These are phyloP conservation scores for Dendrolimus punctatus DNA, from an alignment of 1,140 invertebrate genomes.

Conservation along the genomic window DNA sequence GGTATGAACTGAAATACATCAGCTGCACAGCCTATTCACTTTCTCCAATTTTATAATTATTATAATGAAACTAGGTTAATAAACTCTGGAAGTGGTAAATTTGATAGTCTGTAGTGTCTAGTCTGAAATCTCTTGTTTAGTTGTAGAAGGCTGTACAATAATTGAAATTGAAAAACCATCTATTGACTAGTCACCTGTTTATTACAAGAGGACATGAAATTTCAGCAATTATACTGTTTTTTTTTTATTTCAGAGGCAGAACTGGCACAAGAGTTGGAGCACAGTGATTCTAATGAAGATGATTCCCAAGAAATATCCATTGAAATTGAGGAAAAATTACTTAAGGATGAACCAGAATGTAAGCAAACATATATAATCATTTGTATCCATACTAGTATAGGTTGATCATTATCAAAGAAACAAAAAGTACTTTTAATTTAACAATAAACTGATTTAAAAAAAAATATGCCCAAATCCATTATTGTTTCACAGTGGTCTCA, in stretches of 20 bases:
- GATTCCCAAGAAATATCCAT: slow-evolving; percentile 65
- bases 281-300: slow-evolving; percentile 67
- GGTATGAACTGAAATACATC: too few relatives aligned
- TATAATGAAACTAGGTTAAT: too few relatives aligned
- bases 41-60: too few relatives aligned
- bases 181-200: too few relatives aligned
- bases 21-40: too few relatives aligned
- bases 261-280: slow-evolving; percentile 56
- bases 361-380: slow-evolving; percentile 14
- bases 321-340: slow-evolving; percentile 62
- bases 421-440: neutral
- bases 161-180: too few relatives aligned
- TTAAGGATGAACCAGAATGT: slow-evolving; percentile 67
- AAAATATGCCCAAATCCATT: too few relatives aligned
- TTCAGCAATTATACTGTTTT: neutral
- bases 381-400: neutral
- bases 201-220: neutral
- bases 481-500: too few relatives aligned
- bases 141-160: too few relatives aligned
- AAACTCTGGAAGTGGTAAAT: too few relatives aligned
- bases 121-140: too few relatives aligned
- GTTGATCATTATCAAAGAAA: neutral
- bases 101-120: too few relatives aligned
- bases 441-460: neutral
- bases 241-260: slow-evolving; percentile 52